Evolutionary conservation across 2,888 invertebrate genomes (phyloP).

Genomic region (Hyposoter didymator): DNA sequence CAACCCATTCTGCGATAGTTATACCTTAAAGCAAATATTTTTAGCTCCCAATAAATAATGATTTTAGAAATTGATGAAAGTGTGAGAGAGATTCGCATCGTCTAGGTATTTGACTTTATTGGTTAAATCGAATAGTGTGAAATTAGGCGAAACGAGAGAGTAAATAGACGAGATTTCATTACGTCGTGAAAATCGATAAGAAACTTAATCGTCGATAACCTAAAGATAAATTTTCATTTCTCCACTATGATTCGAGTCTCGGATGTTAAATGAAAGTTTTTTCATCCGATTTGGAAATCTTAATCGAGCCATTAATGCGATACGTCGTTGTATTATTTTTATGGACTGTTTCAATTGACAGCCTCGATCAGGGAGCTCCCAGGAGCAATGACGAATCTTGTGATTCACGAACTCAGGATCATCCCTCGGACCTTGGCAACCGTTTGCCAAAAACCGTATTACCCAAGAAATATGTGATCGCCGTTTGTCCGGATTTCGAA

Average conservation of each 20-base stretch:
- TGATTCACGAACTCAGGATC: not conserved
- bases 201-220: not conserved
- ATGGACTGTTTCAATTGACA: conserved; percentile 10
- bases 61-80: no score
- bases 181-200: not conserved
- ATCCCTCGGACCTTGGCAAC: conserved; percentile 47
- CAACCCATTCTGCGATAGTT: no score
- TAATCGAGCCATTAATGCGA: conserved; percentile 46
- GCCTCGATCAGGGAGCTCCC: conserved; percentile 22
- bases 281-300: conserved; percentile 28
- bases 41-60: no score
- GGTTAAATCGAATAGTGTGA: conserved; percentile 3
- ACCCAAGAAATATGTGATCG: conserved; percentile 65
- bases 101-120: not conserved
- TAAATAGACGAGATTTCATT: not conserved
- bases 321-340: conserved; percentile 33
- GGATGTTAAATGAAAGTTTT: conserved; percentile 47
- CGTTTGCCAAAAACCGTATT: conserved; percentile 60
- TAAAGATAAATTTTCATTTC: conserved; percentile 18
- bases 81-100: no score
- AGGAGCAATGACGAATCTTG: conserved; percentile 1
- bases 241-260: conserved; percentile 1
- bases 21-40: no score
- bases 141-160: not conserved
- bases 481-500: conserved; percentile 61